Conservation (phyloP, 2,113 vertebrate species). For the Phoxinus phoxinus region DNA sequence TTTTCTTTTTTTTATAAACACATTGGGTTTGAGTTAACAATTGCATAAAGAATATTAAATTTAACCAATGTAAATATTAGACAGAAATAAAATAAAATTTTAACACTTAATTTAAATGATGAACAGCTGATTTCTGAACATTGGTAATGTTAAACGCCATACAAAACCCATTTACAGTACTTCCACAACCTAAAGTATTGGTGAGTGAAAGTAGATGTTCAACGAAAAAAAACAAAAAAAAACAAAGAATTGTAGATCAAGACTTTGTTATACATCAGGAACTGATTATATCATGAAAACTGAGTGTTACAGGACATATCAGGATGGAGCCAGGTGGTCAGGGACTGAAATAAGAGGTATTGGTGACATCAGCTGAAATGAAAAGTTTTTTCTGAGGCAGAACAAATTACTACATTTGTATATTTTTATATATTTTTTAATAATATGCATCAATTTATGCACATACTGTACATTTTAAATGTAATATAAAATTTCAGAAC, state of each 20-base stretch:
- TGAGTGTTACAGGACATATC: background rate
- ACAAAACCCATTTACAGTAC: background rate
- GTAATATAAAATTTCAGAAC: background rate
- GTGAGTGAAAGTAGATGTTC: background rate
- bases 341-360: background rate
- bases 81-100: background rate
- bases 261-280: background rate
- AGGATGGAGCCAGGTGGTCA: background rate
- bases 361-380: background rate
- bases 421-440: too few species aligned
- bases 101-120: background rate
- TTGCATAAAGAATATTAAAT: background rate
- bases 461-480: background rate
- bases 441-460: background rate
- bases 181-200: background rate
- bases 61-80: background rate
- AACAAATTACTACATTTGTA: background rate
- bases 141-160: background rate
- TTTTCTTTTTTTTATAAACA: background rate
- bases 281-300: background rate
- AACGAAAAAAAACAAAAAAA: background rate
- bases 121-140: background rate
- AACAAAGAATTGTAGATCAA: background rate
- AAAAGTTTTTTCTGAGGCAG: background rate
- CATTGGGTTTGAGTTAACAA: background rate